Evolutionary conservation across 2,113 vertebrate genomes (phyloP).

Genomic region (Macquaria australasica): DNA sequence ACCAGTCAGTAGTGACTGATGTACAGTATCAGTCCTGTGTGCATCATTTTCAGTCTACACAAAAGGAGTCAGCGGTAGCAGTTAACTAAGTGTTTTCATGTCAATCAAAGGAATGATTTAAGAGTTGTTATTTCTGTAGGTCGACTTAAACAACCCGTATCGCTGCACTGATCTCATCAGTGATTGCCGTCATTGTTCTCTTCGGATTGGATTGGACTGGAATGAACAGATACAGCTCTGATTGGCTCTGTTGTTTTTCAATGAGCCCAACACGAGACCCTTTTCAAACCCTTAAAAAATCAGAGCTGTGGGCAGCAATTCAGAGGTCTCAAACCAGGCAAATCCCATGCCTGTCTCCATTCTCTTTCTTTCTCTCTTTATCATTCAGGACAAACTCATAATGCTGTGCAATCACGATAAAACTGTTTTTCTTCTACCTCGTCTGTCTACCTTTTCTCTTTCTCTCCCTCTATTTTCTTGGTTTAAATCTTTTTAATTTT

Average conservation of each 20-base stretch:
- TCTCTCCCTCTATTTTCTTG: background rate
- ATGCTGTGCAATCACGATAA: too few relatives aligned
- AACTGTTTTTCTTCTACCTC: background rate
- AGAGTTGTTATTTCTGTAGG: background rate
- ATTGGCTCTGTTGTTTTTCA: background rate
- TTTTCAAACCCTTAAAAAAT: background rate
- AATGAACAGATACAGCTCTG: background rate
- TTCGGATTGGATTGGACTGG: background rate
- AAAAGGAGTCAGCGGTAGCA: background rate
- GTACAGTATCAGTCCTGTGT: background rate
- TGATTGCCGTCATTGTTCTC: too few relatives aligned
- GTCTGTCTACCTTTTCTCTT: background rate
- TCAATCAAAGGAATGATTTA: background rate
- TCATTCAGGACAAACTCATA: background rate
- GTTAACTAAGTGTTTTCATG: background rate
- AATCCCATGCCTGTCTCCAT: background rate
- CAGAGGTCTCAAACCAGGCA: background rate
- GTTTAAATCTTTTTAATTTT: background rate
- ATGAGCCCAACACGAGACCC: background rate
- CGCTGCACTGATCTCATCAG: background rate
- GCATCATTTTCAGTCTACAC: background rate
- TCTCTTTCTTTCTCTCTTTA: background rate
- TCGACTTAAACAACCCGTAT: background rate
- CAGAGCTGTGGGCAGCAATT: background rate
- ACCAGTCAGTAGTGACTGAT: background rate